phyloP scores from a whole-genome alignment of 2,797 vertebrate species.

The Cygnus olor region DNA sequence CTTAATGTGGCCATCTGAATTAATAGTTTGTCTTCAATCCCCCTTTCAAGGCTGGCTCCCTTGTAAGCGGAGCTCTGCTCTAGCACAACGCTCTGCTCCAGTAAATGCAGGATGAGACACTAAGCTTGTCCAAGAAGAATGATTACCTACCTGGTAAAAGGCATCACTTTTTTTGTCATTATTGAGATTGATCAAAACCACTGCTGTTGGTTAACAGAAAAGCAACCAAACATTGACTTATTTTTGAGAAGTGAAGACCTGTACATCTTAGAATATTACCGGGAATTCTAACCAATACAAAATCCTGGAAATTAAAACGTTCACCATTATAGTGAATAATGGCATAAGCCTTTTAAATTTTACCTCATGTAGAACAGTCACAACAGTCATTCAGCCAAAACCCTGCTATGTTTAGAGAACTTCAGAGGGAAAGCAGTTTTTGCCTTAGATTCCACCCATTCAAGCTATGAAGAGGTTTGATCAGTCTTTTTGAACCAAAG shows the following conservation, averaged over 20 bases:
- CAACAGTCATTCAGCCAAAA: not conserved
- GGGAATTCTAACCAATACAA: not conserved
- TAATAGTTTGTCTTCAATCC: not conserved
- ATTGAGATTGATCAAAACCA: not conserved
- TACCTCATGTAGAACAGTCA: not conserved
- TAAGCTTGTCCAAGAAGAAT: not conserved
- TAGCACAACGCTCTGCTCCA: not conserved
- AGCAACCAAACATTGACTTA: not conserved
- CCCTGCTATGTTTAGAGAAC: fast-evolving
- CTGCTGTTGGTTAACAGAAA: not conserved
- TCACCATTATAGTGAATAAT: not conserved
- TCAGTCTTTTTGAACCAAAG: not conserved
- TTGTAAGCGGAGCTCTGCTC: not conserved
- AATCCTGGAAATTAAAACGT: not conserved
- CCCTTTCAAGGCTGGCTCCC: not conserved
- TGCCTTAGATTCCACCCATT: not conserved
- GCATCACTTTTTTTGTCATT: not conserved
- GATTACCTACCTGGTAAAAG: not conserved
- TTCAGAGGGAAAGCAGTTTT: not conserved
- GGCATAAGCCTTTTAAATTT: not conserved
- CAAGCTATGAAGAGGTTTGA: not conserved
- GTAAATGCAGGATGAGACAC: not conserved
- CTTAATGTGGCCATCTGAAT: not conserved
- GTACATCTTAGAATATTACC: not conserved
- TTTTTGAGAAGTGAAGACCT: not conserved